Evolutionary conservation across 2,888 invertebrate species (phyloP).

Genomic region (Teleiodes luculella): DNA sequence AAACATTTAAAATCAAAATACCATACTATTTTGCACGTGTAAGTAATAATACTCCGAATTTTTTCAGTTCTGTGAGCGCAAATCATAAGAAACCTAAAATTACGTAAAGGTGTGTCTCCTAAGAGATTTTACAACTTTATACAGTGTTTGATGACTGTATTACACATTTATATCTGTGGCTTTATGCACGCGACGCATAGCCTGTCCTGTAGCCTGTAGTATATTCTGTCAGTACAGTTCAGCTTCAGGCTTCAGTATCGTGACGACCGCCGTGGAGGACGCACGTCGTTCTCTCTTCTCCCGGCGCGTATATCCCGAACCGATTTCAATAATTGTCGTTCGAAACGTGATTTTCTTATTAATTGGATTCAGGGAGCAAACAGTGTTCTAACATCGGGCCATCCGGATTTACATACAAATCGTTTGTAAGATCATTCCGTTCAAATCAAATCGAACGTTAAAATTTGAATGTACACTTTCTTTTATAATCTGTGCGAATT

Average conservation of each 20-base stretch:
- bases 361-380: slow-evolving; percentile 27
- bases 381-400: slow-evolving; percentile 19
- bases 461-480: slow-evolving; percentile 21
- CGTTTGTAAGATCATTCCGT: slow-evolving; percentile 23
- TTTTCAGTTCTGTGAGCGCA: no score
- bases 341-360: slow-evolving; percentile 29
- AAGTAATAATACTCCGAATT: no score
- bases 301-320: slow-evolving; percentile 6
- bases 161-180: no score
- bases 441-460: slow-evolving; percentile 20
- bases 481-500: slow-evolving; percentile 18
- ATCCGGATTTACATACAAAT: slow-evolving; percentile 33
- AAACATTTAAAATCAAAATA: no score
- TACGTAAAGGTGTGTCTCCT: no score
- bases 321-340: slow-evolving; percentile 27
- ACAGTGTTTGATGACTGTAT: no score
- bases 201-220: background rate
- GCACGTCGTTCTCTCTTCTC: slow-evolving; percentile 15
- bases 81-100: no score
- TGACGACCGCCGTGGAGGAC: slow-evolving; percentile 6
- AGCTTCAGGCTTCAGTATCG: slow-evolving; percentile 16
- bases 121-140: no score
- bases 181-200: slow-evolving; percentile 12
- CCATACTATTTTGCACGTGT: no score
- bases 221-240: slow-evolving; percentile 8